A percentile compares a stretch with the other conserved stretches of the same genome.
Conservation (phyloP, 1,140 invertebrate species). For the Zaprionus capensis region DNA sequence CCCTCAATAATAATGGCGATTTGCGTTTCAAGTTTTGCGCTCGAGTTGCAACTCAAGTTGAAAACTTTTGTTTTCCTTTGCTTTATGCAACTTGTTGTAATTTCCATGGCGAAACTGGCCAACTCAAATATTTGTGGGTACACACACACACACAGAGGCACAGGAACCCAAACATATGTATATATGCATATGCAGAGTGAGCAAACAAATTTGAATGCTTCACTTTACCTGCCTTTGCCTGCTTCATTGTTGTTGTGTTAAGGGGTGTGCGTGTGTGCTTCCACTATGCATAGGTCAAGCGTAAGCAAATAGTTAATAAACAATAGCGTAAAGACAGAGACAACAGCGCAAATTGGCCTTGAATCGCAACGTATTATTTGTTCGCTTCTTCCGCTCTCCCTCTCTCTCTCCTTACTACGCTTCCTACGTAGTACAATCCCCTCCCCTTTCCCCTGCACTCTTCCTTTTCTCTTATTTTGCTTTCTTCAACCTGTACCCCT, state of each 20-base stretch:
- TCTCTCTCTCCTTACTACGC: not conserved
- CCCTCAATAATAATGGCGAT: not conserved
- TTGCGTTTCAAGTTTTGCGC: slow-evolving; percentile 10
- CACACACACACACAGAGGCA: not conserved
- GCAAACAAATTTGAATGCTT: slow-evolving; percentile 1
- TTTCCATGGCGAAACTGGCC: slow-evolving; percentile 32
- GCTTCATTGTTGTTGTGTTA: not conserved
- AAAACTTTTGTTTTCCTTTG: slow-evolving; percentile 25
- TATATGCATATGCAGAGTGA: not conserved
- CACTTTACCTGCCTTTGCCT: not conserved
- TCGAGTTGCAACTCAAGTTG: slow-evolving; percentile 16
- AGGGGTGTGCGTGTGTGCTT: not conserved
- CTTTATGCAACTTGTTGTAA: slow-evolving; percentile 38
- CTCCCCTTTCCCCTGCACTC: not conserved
- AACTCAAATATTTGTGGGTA: slow-evolving; percentile 46
- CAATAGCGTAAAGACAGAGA: slow-evolving; percentile 50
- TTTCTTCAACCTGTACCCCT: not conserved
- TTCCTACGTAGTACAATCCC: not conserved
- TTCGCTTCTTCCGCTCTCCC: not conserved
- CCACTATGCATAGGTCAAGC: slow-evolving; percentile 27
- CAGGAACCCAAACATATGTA: not conserved
- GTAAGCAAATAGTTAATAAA: slow-evolving; percentile 78
- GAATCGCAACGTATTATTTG: slow-evolving; percentile 30
- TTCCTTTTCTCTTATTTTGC: not conserved
- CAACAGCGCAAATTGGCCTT: slow-evolving; percentile 57